phyloP scores from a whole-genome alignment of 92 coral and sea anemone genomes.

The Parazoanthus swiftii region DNA sequence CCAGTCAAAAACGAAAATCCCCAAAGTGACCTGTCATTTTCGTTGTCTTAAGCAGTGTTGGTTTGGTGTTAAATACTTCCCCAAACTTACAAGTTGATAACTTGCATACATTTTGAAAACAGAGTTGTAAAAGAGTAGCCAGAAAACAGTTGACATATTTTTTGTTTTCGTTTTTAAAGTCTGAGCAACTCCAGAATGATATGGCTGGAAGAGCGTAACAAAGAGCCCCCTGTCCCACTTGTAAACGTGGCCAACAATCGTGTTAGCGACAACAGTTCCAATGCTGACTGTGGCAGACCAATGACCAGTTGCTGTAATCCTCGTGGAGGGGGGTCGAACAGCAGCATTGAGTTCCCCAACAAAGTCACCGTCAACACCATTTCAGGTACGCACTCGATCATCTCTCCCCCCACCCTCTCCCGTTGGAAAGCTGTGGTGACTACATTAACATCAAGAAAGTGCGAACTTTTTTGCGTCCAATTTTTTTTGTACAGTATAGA shows the following conservation, averaged over 20 bases:
- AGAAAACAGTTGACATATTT: neutral
- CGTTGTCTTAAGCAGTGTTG: neutral
- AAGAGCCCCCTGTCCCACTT: conserved; percentile 50
- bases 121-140: too few relatives aligned
- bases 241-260: conserved; percentile 64
- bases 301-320: conserved; percentile 73
- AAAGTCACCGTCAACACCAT: conserved; percentile 66
- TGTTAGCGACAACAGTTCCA: conserved; percentile 65
- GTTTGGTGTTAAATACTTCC: neutral
- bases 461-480: too few relatives aligned
- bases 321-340: conserved; percentile 62
- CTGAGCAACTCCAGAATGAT: conserved; percentile 66
- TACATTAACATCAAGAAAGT: too few relatives aligned
- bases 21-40: neutral
- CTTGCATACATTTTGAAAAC: neutral
- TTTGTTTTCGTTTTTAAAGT: conserved; percentile 35
- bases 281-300: conserved; percentile 61
- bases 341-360: conserved; percentile 73
- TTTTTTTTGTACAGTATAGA: too few relatives aligned
- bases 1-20: too few relatives aligned
- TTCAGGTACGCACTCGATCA: conserved; percentile 34
- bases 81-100: neutral
- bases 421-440: too few relatives aligned
- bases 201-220: conserved; percentile 78
- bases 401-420: too few relatives aligned